Percentiles rank a stretch among this genome's conserved stretches.
Evolutionary conservation across 2,113 vertebrate genomes (phyloP).

Genomic region (Pristiophorus japonicus): DNA sequence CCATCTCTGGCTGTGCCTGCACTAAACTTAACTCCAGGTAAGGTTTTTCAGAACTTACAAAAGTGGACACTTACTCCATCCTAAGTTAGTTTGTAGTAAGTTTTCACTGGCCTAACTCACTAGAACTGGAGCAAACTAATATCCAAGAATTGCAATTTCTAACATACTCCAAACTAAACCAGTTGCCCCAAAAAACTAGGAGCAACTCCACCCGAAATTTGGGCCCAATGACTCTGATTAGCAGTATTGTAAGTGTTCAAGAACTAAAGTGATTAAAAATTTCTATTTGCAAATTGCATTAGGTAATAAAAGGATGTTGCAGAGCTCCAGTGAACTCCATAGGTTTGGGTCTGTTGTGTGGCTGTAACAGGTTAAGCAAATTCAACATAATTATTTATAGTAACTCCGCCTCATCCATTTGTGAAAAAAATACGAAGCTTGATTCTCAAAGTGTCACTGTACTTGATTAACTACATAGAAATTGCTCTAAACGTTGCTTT

Average conservation of each 20-base stretch:
- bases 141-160: too few relatives aligned
- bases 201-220: too few relatives aligned
- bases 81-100: too few relatives aligned
- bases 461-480: background rate
- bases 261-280: background rate
- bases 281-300: background rate
- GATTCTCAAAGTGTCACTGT: background rate
- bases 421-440: background rate
- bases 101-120: too few relatives aligned
- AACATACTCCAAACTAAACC: too few relatives aligned
- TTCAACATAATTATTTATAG: background rate
- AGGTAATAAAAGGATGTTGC: background rate
- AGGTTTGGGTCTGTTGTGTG: background rate
- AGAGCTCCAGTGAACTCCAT: background rate
- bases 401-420: background rate
- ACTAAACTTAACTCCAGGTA: too few relatives aligned
- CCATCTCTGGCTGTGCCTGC: too few relatives aligned
- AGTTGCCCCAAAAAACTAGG: too few relatives aligned
- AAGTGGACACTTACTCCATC: too few relatives aligned
- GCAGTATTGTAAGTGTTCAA: background rate
- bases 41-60: too few relatives aligned
- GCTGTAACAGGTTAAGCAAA: background rate
- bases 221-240: constrained; percentile 30
- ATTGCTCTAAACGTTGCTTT: background rate
- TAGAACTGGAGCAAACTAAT: too few relatives aligned